Percentiles rank a stretch among this genome's conserved stretches.
These are phyloP conservation scores for Acanthurus leucopareius DNA, from an alignment of 2,797 vertebrate species.

Conservation along the genomic window DNA sequence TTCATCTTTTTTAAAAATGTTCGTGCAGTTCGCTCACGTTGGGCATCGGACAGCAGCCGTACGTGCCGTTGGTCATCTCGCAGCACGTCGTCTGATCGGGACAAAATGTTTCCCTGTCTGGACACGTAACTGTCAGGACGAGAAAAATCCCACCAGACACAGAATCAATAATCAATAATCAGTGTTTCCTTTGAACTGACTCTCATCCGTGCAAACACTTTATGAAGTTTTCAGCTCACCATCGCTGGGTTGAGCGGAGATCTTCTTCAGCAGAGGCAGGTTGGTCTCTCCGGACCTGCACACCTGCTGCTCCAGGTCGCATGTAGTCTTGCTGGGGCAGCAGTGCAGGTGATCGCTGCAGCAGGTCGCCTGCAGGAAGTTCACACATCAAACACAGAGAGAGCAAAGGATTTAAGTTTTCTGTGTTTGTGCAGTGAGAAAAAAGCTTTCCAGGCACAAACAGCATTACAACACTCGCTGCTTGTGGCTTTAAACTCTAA, in stretches of 20 bases:
- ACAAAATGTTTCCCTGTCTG: conserved; percentile 79
- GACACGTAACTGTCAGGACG: conserved; percentile 73
- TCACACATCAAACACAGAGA: neutral
- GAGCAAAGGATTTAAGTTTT: neutral
- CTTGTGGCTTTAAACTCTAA: too few relatives aligned
- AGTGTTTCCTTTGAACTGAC: neutral
- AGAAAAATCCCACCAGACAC: neutral
- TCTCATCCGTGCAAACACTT: neutral
- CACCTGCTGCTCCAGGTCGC: conserved; percentile 81
- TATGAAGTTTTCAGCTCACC: conserved; percentile 21
- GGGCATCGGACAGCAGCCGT: conserved; percentile 83
- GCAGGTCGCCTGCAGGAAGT: conserved; percentile 85
- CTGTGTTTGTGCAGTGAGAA: too few relatives aligned
- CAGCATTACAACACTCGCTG: too few relatives aligned
- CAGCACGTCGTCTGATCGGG: conserved; percentile 88
- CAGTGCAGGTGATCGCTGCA: conserved; percentile 90
- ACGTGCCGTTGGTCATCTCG: conserved; percentile 68
- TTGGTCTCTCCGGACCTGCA: conserved; percentile 66
- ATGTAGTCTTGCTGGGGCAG: conserved; percentile 86
- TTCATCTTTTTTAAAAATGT: too few relatives aligned
- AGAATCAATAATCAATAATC: neutral
- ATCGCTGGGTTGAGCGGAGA: conserved; percentile 61
- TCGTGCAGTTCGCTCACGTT: conserved; percentile 74
- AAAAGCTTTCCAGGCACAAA: neutral
- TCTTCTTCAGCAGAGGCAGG: conserved; percentile 68